Conservation (phyloP, 2,113 vertebrate genomes). For the Rhinoderma darwinii region DNA sequence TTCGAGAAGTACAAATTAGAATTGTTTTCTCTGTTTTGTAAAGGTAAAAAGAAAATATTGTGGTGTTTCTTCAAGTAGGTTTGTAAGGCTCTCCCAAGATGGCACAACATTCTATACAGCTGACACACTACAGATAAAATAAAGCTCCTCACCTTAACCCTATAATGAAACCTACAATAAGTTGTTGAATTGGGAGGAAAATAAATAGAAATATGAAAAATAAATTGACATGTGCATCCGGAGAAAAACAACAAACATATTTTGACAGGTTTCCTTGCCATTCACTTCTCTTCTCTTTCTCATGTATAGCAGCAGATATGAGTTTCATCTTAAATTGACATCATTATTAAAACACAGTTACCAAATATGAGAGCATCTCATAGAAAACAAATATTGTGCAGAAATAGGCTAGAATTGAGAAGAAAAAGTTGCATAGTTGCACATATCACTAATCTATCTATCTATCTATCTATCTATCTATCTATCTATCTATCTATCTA, state of each 20-base stretch:
- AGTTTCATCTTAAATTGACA: conserved; percentile 20
- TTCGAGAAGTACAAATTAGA: no score
- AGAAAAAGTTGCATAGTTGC: neutral
- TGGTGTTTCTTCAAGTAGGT: neutral
- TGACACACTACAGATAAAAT: neutral
- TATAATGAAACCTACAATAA: neutral
- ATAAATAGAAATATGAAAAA: neutral
- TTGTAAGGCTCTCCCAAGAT: neutral
- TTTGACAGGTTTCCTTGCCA: neutral
- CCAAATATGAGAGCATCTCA: neutral
- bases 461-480: neutral
- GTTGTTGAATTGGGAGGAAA: neutral
- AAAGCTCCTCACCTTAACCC: neutral
- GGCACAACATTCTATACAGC: neutral
- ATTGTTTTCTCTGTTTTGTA: neutral
- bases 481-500: no score
- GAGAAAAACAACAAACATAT: neutral
- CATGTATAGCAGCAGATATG: neutral
- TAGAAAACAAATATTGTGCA: neutral
- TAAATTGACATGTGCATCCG: neutral
- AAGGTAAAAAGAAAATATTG: neutral
- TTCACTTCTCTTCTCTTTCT: neutral
- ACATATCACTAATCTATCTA: neutral
- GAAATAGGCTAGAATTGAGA: neutral
- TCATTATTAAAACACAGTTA: neutral